Conservation (phyloP, 2,797 vertebrate species). For the Neosalanx taihuensis region DNA sequence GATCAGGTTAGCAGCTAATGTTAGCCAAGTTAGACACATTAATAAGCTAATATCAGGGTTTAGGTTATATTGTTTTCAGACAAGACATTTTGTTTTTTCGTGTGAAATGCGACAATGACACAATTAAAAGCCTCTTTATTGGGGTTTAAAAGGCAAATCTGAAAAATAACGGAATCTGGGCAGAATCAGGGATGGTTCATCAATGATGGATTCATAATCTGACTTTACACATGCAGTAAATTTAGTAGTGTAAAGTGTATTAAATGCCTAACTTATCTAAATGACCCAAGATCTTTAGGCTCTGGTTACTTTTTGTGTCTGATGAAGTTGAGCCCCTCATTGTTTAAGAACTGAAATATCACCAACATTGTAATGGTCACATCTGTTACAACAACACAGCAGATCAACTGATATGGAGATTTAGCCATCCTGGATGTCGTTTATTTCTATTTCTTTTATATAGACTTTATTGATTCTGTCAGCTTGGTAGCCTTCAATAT, state of each 20-base stretch:
- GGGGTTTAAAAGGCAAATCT: neutral
- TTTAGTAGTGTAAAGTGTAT: neutral
- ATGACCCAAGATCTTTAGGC: constrained; percentile 50
- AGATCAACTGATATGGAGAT: neutral
- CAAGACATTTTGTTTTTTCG: neutral
- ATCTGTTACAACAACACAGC: neutral
- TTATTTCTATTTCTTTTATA: neutral
- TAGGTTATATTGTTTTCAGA: neutral
- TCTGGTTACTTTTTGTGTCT: constrained; percentile 19
- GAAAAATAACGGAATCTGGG: neutral
- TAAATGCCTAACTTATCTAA: neutral
- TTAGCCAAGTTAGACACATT: neutral
- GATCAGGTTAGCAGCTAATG: neutral
- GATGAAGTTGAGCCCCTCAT: constrained; percentile 52
- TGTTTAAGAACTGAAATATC: neutral
- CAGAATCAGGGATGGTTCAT: neutral
- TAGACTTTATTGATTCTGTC: neutral
- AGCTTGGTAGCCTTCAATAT: neutral
- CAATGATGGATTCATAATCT: neutral
- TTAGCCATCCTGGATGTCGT: neutral
- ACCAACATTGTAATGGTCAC: neutral
- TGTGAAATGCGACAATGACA: neutral
- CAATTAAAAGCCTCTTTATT: neutral
- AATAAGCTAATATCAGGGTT: no score
- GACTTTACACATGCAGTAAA: neutral